Evolutionary conservation across 2,888 invertebrate genomes (phyloP).

Genomic region (Bimastos eiseni): DNA sequence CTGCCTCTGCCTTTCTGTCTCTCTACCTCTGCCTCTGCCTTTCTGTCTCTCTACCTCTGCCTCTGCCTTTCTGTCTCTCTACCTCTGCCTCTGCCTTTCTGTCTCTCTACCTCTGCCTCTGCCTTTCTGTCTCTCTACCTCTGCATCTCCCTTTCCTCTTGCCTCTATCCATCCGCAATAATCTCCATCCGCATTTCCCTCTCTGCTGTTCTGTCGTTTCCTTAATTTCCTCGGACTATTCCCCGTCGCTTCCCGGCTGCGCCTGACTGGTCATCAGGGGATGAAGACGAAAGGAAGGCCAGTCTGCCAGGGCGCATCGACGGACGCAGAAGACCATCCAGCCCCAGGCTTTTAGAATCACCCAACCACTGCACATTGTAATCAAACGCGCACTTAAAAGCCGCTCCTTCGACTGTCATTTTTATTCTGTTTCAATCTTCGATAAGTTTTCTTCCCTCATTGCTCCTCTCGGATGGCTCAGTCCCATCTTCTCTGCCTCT

Average conservation of each 20-base stretch:
- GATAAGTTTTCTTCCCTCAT: neutral
- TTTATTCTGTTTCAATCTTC: neutral
- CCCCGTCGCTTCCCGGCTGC: constrained; percentile 3
- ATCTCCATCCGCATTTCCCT: neutral
- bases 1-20: too few relatives aligned
- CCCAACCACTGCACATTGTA: neutral
- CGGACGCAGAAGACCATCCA: neutral
- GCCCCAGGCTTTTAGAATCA: neutral
- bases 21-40: too few relatives aligned
- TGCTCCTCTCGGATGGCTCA: neutral
- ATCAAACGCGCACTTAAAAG: constrained; percentile 5
- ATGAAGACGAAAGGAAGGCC: neutral
- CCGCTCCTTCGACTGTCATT: neutral
- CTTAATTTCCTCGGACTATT: neutral
- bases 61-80: too few relatives aligned
- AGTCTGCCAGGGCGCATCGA: neutral
- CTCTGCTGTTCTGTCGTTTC: neutral
- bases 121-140: neutral
- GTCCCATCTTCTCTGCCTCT: neutral
- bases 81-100: too few relatives aligned
- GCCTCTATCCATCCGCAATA: neutral
- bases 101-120: neutral
- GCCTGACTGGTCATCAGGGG: neutral
- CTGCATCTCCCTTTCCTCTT: neutral
- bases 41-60: too few relatives aligned